Base-by-base conservation (phyloP, 2,113 vertebrate genomes). In the Platysteira castanea region DNA sequence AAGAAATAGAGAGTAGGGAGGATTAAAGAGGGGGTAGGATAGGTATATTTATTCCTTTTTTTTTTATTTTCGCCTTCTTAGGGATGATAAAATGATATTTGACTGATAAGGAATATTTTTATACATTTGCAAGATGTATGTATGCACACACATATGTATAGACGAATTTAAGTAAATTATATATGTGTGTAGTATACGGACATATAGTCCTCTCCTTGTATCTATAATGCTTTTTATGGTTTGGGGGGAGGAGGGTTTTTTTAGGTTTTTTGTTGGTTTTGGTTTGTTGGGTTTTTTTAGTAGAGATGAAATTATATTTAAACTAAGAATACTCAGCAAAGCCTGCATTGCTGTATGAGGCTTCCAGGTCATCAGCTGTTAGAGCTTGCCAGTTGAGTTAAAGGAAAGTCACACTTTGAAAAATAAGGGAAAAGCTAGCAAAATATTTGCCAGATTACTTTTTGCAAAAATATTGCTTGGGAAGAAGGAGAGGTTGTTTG, bases 331-430 rank as follows among this genome's bases (percentile, higher is more conserved):
- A 44, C 83, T 88, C 44, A 59, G 85, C 79, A 75, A 73, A 94
- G 82, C 76, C 64, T 87, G 78, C 39, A 63, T 77, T 87, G 65
- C 50, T 70, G 79, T 42, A 39, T 83, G 50, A 93, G 61, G 46
- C 67, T 85, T 92, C 71, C 82, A 92, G 93, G 86, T 95, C 87
- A 93, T 91, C 82, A 90, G 82, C 68, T 88, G 39, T 82, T 68
- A 87, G 47, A 78, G 52, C 49, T 94, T 92, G 53, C 79, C 73
- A 90, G 64, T 31, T 84, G 71, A 90, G 75, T 33, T 86, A 68
- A 88, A 88, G 35, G 33, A 65, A 95, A 93, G 68, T 92, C 59
- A 74, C 68, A 64, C 60, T 91, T 94, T 24, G 39, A 77, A 88
- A 83, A 88, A 81, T 76, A 84, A 85, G 59, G 33, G 52, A 64